Conservation (phyloP, 53 echinoderm and acorn worm genomes). For the Stichopus horrens region DNA sequence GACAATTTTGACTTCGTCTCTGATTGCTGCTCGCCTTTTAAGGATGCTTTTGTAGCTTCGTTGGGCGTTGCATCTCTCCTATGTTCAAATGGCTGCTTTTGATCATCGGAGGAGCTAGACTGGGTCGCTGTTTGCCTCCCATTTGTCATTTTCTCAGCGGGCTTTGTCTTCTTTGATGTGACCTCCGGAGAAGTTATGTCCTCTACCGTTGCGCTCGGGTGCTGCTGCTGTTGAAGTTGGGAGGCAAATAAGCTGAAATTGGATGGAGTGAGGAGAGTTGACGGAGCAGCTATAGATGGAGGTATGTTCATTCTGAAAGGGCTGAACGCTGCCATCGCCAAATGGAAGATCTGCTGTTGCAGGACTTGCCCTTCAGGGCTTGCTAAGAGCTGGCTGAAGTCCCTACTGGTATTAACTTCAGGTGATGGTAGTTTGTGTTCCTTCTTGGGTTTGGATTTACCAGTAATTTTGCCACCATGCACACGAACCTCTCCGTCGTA, state of each 20-base stretch:
- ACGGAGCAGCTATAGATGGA: background rate
- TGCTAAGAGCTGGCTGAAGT: background rate
- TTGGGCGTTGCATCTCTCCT: no score
- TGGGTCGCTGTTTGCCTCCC: background rate
- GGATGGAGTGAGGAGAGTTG: background rate
- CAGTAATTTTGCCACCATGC: background rate
- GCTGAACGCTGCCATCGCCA: background rate
- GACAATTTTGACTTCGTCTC: background rate
- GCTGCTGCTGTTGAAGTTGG: background rate
- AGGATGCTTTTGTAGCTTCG: no score
- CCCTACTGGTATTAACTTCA: background rate
- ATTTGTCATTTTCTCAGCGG: background rate
- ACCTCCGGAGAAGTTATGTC: background rate
- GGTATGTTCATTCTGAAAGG: background rate
- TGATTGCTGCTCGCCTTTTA: background rate
- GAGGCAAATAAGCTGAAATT: background rate
- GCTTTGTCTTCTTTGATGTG: background rate
- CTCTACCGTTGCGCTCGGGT: background rate
- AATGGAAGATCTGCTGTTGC: background rate
- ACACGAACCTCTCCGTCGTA: background rate
- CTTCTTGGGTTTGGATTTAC: background rate
- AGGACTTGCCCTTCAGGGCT: background rate
- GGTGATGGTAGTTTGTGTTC: background rate
- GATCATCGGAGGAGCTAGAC: background rate
- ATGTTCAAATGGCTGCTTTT: background rate